phyloP scores from a whole-genome alignment of 2,888 invertebrate species.

The Epinotia brunnichana region DNA sequence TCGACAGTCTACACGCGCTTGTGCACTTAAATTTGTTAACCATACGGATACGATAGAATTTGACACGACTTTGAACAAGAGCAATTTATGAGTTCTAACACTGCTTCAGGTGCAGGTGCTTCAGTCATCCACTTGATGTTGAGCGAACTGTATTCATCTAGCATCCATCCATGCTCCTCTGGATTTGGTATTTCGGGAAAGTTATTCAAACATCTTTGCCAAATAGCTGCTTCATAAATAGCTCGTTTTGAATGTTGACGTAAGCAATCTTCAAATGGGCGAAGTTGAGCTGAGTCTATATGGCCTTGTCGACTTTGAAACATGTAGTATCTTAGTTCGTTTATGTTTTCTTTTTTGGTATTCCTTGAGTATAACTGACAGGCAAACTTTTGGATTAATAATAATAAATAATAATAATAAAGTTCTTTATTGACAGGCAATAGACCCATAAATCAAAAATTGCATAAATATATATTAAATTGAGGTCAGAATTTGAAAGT shows the following conservation, averaged over 20 bases:
- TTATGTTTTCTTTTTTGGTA: not conserved
- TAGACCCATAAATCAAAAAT: too few relatives aligned
- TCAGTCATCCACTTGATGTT: not conserved
- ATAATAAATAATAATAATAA: too few relatives aligned
- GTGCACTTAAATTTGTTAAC: too few relatives aligned
- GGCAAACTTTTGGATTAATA: constrained; percentile 1
- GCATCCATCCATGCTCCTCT: not conserved
- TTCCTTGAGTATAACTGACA: not conserved
- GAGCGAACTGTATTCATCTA: not conserved
- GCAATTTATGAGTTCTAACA: not conserved
- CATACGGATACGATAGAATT: too few relatives aligned
- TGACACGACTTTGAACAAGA: too few relatives aligned
- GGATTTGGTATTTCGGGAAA: not conserved
- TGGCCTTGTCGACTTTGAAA: not conserved
- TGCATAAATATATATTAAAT: too few relatives aligned
- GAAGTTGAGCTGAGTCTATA: not conserved
- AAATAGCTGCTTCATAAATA: not conserved
- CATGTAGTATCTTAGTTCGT: constrained; percentile 1
- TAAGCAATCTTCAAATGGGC: not conserved
- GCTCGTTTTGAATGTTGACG: not conserved
- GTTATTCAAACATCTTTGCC: not conserved
- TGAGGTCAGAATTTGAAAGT: not conserved
- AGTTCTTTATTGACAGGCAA: too few relatives aligned
- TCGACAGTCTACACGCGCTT: too few relatives aligned
- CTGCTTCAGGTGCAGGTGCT: not conserved